Evolutionary conservation across 2,113 vertebrate species (phyloP).

Genomic region (Chiloscyllium plagiosum): DNA sequence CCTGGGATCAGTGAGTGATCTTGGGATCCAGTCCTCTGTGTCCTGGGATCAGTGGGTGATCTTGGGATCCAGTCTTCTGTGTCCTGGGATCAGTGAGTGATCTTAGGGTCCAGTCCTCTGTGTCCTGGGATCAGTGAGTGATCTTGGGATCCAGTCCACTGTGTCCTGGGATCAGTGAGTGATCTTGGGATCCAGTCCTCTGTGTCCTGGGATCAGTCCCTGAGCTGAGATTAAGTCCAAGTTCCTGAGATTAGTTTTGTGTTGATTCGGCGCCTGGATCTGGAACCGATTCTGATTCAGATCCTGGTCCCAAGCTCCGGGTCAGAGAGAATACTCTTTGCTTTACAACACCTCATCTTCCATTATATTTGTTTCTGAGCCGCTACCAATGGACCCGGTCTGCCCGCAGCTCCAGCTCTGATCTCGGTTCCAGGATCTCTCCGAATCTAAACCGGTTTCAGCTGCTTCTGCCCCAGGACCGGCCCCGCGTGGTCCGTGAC

Average conservation of each 20-base stretch:
- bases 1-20: not conserved
- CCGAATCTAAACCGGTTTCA: conserved; percentile 2
- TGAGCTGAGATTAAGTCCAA: too few species aligned
- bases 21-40: not conserved
- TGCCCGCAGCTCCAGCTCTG: not conserved
- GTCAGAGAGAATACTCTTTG: not conserved
- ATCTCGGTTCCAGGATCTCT: not conserved
- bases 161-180: not conserved
- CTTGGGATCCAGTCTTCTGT: not conserved
- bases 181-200: not conserved
- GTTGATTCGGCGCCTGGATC: not conserved
- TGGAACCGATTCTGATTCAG: not conserved
- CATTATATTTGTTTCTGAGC: not conserved
- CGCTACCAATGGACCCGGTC: not conserved
- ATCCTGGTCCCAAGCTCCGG: not conserved
- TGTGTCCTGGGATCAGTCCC: too few species aligned
- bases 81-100: not conserved
- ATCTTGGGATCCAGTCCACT: not conserved
- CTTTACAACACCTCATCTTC: not conserved
- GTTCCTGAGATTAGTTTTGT: too few species aligned
- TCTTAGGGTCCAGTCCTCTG: not conserved
- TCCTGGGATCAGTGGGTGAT: not conserved
- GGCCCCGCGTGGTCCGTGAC: not conserved
- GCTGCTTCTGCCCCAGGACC: not conserved
- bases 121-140: not conserved